phyloP scores from a whole-genome alignment of 2,797 vertebrate species.

The Pristis pectinata region DNA sequence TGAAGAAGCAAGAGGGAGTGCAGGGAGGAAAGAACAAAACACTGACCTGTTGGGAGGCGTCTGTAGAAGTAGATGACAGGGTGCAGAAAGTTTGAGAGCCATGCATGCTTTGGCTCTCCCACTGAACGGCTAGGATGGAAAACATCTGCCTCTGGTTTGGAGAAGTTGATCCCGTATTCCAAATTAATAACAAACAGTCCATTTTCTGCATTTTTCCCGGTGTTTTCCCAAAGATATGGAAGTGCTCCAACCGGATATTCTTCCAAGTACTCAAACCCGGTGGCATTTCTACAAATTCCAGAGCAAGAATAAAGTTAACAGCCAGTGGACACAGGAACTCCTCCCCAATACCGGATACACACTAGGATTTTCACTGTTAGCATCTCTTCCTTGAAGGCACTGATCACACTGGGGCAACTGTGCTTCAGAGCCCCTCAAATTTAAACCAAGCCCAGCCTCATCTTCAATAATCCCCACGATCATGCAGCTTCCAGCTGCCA shows the following conservation, averaged over 20 bases:
- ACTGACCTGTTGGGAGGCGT: conserved; percentile 76
- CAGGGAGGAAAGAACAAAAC: conserved; percentile 41
- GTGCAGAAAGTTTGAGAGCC: conserved; percentile 91
- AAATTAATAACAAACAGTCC: conserved; percentile 79
- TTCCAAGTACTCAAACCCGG: conserved; percentile 78
- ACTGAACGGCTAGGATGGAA: conserved; percentile 77
- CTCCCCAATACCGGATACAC: background rate
- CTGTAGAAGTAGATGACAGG: conserved; percentile 89
- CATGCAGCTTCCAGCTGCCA: no score
- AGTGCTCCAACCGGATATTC: conserved; percentile 81
- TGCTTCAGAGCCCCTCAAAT: no score
- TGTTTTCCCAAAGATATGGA: conserved; percentile 66
- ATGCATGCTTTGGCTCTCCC: conserved; percentile 79
- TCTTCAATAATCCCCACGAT: no score
- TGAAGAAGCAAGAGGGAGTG: conserved; percentile 19
- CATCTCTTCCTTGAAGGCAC: no score
- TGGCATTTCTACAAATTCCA: conserved; percentile 53
- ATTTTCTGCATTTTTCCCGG: conserved; percentile 52
- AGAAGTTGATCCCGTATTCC: conserved; percentile 87
- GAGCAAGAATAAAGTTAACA: background rate
- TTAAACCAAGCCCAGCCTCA: no score
- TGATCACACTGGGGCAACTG: no score
- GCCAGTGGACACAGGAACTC: background rate
- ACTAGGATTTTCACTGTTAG: background rate
- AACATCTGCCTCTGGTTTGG: conserved; percentile 73